Base-by-base conservation (phyloP, 2,113 vertebrate genomes). In the Uropsilus gracilis region DNA sequence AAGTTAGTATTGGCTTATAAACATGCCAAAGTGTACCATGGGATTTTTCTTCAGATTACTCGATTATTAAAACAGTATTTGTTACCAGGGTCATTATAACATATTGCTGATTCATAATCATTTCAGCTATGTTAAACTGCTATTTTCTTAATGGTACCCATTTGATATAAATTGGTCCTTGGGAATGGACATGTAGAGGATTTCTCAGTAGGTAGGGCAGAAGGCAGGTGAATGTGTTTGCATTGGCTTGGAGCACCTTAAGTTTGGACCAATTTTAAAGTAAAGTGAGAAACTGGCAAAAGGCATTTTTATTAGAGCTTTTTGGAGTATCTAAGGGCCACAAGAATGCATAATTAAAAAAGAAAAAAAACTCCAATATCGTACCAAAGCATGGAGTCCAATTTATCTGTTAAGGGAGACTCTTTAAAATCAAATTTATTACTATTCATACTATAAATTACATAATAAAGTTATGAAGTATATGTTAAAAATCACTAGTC, bases 371-470 rank as follows among this genome's bases (percentile, higher is more conserved):
- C 96, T 93, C 72, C 66, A 84, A 0, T 95, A 87, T 95, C 71
- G 80, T 94, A 97, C 92, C 95, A 97, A 97, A 97, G 96, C 80
- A 84, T 7, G 28, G 53, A 80, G n/a, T 91, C 80, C 78, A 82
- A 85, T 86, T 95, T 86, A 63, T 39, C 26, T 89, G 89, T 90
- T 89, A 84, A 97, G 30, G 53, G 53, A 91, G 80, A 85, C 32
- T 57, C 90, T 86, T 92, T 94, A 94, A 94, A 95, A 75, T 92
- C 48, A 92, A 92, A 88, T 90, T 82, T 92, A 82, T 90, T 86
- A 87, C 55, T 81, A 71, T 85, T 88, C 81, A 85, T 89, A 83
- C 42, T 75, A 28, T 86, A 77, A 91, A 28, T 68, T 82, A 86
- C 20, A 76, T 85, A 94, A 63, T 66, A 83, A 93, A 66, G 46